These are phyloP conservation scores for Lathamus discolor DNA, from an alignment of 2,113 vertebrate genomes.

Conservation along the genomic window DNA sequence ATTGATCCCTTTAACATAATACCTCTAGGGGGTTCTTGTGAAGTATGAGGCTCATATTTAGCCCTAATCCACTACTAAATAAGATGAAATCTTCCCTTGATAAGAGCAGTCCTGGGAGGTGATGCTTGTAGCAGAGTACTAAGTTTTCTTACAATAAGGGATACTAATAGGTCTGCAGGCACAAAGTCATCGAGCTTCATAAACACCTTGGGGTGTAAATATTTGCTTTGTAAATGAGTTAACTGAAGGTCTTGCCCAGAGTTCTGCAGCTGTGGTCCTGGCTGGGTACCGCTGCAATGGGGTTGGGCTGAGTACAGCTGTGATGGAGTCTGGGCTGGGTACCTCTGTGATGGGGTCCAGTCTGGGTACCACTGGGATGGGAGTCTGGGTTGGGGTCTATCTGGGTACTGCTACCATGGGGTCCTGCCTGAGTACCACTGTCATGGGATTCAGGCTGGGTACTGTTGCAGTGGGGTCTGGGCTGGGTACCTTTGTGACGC, in stretches of 20 bases:
- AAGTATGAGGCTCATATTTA: not conserved
- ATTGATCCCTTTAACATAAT: not conserved
- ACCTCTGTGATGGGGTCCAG: not conserved
- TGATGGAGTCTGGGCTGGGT: not conserved
- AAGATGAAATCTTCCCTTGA: not conserved
- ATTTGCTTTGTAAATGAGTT: not conserved
- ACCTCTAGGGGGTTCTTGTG: not conserved
- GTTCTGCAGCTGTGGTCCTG: rapidly evolving
- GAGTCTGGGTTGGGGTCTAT: not conserved
- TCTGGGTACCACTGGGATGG: not conserved
- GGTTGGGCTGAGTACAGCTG: not conserved
- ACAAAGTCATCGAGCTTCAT: not conserved
- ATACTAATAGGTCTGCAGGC: not conserved
- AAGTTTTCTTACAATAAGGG: not conserved
- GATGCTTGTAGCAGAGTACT: not conserved
- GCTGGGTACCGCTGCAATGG: not conserved
- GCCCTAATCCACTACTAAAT: not conserved
- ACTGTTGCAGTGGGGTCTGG: not conserved
- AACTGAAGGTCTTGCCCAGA: not conserved
- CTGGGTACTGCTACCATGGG: not conserved
- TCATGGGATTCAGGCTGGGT: not conserved
- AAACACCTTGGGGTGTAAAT: not conserved
- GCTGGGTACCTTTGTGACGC: not conserved
- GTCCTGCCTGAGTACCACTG: not conserved
- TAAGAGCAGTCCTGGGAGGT: not conserved